Conservation (phyloP, 2,797 vertebrate species). For the Gallinago nigripennis region DNA sequence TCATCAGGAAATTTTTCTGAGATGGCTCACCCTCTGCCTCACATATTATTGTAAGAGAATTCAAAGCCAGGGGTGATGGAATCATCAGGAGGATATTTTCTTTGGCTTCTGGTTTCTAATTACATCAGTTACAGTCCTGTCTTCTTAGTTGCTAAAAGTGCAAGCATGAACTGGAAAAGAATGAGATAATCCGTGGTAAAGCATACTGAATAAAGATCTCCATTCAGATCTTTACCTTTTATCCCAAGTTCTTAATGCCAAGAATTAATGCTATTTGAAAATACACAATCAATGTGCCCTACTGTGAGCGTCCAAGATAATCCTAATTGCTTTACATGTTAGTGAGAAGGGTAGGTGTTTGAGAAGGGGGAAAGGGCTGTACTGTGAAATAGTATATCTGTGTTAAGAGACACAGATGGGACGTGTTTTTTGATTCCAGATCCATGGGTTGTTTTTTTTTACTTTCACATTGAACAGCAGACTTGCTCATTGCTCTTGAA, state of each 20-base stretch:
- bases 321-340: conserved; percentile 79
- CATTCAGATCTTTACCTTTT: conserved; percentile 89
- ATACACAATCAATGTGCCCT: conserved; percentile 85
- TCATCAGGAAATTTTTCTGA: neutral
- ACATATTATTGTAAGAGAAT: conserved; percentile 43
- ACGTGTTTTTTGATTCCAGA: conserved; percentile 50
- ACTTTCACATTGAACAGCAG: conserved; percentile 26
- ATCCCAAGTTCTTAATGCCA: conserved; percentile 83
- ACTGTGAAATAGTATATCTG: conserved; percentile 55
- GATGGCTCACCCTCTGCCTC: neutral
- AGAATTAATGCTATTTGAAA: conserved; percentile 85
- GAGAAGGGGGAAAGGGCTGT: conserved; percentile 58
- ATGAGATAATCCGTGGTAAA: conserved; percentile 86
- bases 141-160: conserved; percentile 74
- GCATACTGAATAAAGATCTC: conserved; percentile 87
- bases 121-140: conserved; percentile 70
- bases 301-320: conserved; percentile 84
- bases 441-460: neutral
- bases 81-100: conserved; percentile 77
- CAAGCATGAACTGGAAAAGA: conserved; percentile 85
- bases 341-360: conserved; percentile 81
- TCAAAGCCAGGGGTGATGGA: conserved; percentile 51
- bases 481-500: conserved; percentile 4
- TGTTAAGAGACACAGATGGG: conserved; percentile 49
- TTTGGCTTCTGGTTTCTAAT: conserved; percentile 72